phyloP scores from a whole-genome alignment of 1,140 invertebrate genomes.

The Rhopalosiphum maidis region DNA sequence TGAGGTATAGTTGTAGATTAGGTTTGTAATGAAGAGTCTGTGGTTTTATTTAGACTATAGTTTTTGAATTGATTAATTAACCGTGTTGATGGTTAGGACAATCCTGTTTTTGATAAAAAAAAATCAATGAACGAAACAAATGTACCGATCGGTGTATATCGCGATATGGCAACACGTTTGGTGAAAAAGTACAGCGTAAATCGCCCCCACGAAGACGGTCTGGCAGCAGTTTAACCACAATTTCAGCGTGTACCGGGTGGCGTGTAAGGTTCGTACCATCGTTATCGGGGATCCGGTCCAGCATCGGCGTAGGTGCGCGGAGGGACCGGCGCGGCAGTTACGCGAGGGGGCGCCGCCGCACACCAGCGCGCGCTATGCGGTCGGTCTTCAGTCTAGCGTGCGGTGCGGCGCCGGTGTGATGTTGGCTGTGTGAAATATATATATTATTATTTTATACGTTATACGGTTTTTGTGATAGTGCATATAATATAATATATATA shows the following conservation, averaged over 20 bases:
- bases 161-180: background rate
- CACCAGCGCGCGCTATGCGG: background rate
- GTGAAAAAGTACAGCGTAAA: background rate
- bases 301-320: background rate
- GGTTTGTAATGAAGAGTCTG: background rate
- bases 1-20: background rate
- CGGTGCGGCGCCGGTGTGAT: background rate
- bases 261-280: slow-evolving; percentile 17
- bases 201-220: background rate
- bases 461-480: background rate
- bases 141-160: background rate
- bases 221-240: background rate
- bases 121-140: background rate
- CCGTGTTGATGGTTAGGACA: too few relatives aligned
- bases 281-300: slow-evolving; percentile 45
- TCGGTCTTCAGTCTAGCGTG: slow-evolving; percentile 45
- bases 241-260: background rate
- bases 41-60: background rate
- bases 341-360: background rate
- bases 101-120: background rate
- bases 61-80: background rate
- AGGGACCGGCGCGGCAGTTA: background rate
- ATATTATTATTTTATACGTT: background rate
- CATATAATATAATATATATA: slow-evolving; percentile 15
- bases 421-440: background rate